Conservation (phyloP, 2,888 invertebrate species). For the Apamea crenata region DNA sequence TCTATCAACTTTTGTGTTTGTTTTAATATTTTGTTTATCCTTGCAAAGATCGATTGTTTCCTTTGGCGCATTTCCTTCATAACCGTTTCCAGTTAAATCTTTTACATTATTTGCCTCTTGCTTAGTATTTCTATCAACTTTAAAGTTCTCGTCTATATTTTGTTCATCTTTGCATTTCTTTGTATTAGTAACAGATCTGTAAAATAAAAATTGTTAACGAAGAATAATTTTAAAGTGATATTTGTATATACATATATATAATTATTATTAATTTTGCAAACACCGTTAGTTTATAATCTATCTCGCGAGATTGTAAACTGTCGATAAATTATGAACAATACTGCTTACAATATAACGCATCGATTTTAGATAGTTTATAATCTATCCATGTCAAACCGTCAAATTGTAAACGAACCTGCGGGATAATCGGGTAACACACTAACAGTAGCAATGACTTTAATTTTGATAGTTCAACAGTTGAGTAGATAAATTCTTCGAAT, state of each 20-base stretch:
- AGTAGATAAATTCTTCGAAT: background rate
- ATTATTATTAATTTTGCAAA: background rate
- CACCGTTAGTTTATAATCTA: background rate
- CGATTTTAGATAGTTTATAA: background rate
- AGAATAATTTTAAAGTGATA: background rate
- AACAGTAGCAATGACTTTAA: background rate
- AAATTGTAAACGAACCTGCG: background rate
- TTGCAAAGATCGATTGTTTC: slow-evolving; percentile 16
- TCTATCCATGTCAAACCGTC: background rate
- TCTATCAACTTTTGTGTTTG: background rate
- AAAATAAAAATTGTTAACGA: slow-evolving; percentile 21
- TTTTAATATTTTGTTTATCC: background rate
- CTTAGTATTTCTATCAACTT: background rate
- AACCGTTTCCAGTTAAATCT: background rate
- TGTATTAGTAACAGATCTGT: slow-evolving; percentile 22
- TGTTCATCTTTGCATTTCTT: background rate
- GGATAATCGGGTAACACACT: background rate
- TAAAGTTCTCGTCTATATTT: background rate
- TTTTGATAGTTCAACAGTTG: background rate
- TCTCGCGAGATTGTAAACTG: background rate
- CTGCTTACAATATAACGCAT: background rate
- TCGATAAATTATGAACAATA: background rate
- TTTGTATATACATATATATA: background rate
- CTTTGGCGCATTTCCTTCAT: background rate
- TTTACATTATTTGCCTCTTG: background rate